Percentiles rank a stretch among this genome's conserved stretches.
These are phyloP conservation scores for Leptinotarsa juncta DNA, from an alignment of 2,888 invertebrate species.

Conservation along the genomic window DNA sequence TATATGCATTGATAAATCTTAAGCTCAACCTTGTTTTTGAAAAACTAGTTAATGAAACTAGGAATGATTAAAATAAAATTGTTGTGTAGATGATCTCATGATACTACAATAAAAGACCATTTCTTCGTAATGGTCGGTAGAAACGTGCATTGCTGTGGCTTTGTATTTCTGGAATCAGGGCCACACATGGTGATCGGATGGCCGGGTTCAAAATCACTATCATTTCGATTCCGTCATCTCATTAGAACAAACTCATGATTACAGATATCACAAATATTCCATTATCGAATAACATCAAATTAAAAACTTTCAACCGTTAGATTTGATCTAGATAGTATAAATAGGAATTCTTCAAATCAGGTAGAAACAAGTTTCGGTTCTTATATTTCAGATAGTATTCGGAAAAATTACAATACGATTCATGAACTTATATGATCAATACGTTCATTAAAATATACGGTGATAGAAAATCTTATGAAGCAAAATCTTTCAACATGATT, in stretches of 20 bases:
- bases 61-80: no score
- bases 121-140: conserved; percentile 58
- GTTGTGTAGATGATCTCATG: conserved; percentile 22
- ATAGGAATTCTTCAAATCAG: conserved; percentile 2
- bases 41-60: no score
- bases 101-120: conserved; percentile 54
- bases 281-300: conserved; percentile 29
- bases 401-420: no score
- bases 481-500: no score
- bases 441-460: no score
- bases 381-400: no score
- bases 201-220: conserved; percentile 51
- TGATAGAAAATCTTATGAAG: no score
- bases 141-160: conserved; percentile 53
- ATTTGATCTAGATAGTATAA: conserved; percentile 23
- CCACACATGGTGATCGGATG: conserved; percentile 58
- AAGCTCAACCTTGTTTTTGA: no score
- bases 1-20: no score
- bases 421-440: no score
- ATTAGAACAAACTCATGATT: conserved; percentile 20
- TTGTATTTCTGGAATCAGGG: conserved; percentile 56
- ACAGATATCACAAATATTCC: conserved; percentile 27
- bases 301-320: conserved; percentile 30
- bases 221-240: conserved; percentile 38
- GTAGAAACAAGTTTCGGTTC: no score